Base-by-base conservation (phyloP, 2,797 vertebrate genomes). In the Xiphophorus birchmanni region DNA sequence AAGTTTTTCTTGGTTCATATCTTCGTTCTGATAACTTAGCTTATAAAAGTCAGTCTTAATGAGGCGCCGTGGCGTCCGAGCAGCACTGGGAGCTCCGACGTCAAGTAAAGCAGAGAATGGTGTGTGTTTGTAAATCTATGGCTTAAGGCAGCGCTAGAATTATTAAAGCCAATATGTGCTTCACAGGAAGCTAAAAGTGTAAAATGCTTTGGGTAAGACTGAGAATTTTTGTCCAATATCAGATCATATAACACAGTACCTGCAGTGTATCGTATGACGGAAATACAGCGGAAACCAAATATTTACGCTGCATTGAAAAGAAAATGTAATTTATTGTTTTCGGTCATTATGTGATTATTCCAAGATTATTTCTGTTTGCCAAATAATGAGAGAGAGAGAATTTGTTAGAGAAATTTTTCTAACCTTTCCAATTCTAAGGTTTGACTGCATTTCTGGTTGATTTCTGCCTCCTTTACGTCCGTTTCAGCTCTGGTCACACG, bases 1-100 rank as follows among this genome's bases (percentile, higher is more conserved):
- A 23, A 9, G 50, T 76, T 74, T 54, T 35, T 74, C 45, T 80
- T 78, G 78, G 40, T 76, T 74, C 37, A 48, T 44, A 79, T 78
- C 45, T 52, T 15, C 54, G 71, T 78, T 76, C 40, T 79, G 42
- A 26, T 23, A 65, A 7, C 23, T 75, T 60, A 50, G 73, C 44
- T 35, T 23, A 50, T 52, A 63, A 73, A 21, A 45, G 18, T 69
- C 63, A 58, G 13, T 2, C 54, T 7, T 37, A 37, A 8, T 74
- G 52, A 63, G 10, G 2, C 40, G 3, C 17, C 37, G 11, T 65
- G 74, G 65, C 84, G 80, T 45, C 1, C 18, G 52, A 84, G 75
- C 76, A 78, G 17, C 23, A 42, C n/a, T 13, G 56, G 56, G 56
- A 58, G 5, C 52, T 40, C 42, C 3, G 15, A 48, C n/a, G 17